These are phyloP conservation scores for Perccottus glenii DNA, from an alignment of 2,113 vertebrate species.

Conservation along the genomic window DNA sequence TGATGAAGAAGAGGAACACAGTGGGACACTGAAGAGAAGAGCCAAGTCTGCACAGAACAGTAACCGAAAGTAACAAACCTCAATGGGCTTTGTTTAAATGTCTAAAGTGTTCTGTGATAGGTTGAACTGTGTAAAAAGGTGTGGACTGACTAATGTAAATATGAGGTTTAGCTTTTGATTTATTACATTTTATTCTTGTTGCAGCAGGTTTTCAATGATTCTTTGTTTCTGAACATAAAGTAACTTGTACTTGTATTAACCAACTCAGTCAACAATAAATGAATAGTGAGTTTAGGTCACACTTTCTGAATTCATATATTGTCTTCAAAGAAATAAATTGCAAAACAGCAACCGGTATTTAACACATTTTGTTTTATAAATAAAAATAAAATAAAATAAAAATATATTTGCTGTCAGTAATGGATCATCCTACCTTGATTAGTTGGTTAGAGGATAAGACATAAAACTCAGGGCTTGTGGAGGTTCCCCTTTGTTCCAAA, in stretches of 20 bases:
- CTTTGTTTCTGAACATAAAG: background rate
- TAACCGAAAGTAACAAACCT: background rate
- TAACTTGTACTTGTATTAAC: background rate
- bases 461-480: too few relatives aligned
- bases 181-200: background rate
- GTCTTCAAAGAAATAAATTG: too few relatives aligned
- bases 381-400: too few relatives aligned
- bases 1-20: conserved; percentile 74
- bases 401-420: too few relatives aligned
- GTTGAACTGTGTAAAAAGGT: background rate
- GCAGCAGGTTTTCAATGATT: background rate
- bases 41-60: conserved; percentile 20
- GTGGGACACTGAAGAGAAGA: conserved; percentile 57
- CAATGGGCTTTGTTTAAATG: background rate
- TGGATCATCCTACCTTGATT: too few relatives aligned
- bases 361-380: too few relatives aligned
- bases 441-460: too few relatives aligned
- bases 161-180: background rate
- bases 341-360: too few relatives aligned
- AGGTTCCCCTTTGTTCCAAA: too few relatives aligned
- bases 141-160: background rate
- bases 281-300: background rate
- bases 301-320: too few relatives aligned
- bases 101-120: conserved; percentile 2
- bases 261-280: background rate